Evolutionary conservation across 2,797 vertebrate genomes (phyloP), one percentile per base, ranked within the genome.

Genomic region (Momotus momota): DNA sequence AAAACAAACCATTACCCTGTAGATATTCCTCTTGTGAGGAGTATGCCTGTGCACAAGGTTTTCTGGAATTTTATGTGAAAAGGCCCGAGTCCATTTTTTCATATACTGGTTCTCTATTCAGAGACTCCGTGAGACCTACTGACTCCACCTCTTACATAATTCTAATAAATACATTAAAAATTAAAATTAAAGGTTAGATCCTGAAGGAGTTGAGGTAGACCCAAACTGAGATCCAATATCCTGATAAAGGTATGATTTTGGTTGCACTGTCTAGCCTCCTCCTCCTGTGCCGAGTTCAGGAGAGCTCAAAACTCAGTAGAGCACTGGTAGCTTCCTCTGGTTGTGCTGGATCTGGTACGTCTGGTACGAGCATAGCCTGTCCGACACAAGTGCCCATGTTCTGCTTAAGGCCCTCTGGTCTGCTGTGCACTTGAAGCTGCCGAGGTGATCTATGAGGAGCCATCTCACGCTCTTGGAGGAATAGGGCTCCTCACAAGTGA

Each of bases 261-360:
- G 10, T 88, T 84, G 38, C 10, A 5, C 8, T 41, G 3, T 35
- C 38, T 65, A 49, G 21, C 14, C 3, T 5, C 40, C 1, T 81
- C 18, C 10, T 74, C 31, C 51, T 62, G 17, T 5, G 4, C 18
- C 22, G 55, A 17, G 9, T 49, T 11, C 18, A 54, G 26, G 51
- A 66, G 18, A 33, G 21, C 17, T 77, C 60, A 70, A 43, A 77
- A 52, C 18, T 54, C 48, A 6, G 19, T 14, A 48, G 51, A 35
- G 16, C 5, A 11, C 4, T n/a, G 0, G 0, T 22, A 31, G 31
- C 15, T 57, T 57, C 45, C 41, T 77, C 13, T 40, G 31, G 5
- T 51, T 18, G 29, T 66, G 23, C 29, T 17, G 27, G 38, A 65
- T 72, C 41, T 12, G 13, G 21, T 40, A 26, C 0, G 0, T 19